phyloP scores from a whole-genome alignment of 1,140 invertebrate species.

The Hycleus cichorii region DNA sequence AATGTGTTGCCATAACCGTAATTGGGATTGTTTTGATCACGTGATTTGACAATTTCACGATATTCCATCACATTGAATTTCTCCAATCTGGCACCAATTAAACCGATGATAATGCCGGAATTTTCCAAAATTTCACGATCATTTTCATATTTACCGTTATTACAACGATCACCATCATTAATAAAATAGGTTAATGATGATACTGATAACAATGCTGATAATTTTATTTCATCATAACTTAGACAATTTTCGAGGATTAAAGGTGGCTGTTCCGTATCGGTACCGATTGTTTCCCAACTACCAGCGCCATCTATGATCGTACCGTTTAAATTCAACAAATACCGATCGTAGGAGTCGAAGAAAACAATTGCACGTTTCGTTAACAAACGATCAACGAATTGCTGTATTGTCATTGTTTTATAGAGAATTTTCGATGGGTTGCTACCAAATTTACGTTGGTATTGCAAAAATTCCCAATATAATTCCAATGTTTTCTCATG shows the following conservation, averaged over 20 bases:
- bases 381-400: conserved; percentile 50
- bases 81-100: conserved; percentile 44
- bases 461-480: conserved; percentile 41
- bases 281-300: conserved; percentile 44
- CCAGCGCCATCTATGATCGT: conserved; percentile 36
- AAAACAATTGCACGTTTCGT: conserved; percentile 51
- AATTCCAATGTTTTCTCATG: conserved; percentile 44
- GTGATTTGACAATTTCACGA: conserved; percentile 43
- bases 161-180: conserved; percentile 28
- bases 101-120: conserved; percentile 34
- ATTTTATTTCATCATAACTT: conserved; percentile 33
- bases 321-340: conserved; percentile 38
- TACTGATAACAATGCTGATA: conserved; percentile 30
- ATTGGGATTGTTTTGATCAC: conserved; percentile 41
- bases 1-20: conserved; percentile 41
- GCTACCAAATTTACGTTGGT: conserved; percentile 46
- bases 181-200: conserved; percentile 30
- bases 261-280: conserved; percentile 40
- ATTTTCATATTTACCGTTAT: conserved; percentile 16
- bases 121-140: conserved; percentile 20
- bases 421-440: conserved; percentile 47
- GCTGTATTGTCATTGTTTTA: conserved; percentile 47
- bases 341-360: conserved; percentile 44
- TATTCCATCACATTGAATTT: conserved; percentile 43
- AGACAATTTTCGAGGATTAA: conserved; percentile 30